Base-by-base conservation (phyloP, 2,113 vertebrate genomes). In the Rostratula benghalensis region DNA sequence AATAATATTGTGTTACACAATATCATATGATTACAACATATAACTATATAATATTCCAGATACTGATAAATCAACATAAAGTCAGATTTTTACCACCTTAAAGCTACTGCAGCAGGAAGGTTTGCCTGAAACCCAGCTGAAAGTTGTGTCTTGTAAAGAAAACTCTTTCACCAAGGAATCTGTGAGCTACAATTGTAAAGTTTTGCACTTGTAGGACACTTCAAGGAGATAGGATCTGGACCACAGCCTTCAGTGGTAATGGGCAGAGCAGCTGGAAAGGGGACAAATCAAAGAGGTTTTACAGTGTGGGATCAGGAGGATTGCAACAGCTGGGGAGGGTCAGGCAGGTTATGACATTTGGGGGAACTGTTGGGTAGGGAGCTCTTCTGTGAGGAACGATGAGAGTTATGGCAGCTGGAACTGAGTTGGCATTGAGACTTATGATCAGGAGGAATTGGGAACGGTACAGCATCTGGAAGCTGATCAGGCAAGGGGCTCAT, bases 251-350 rank as follows among this genome's bases (percentile, higher is more conserved):
- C 80, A 78, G 76, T 86, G 51, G 79, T 81, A 95, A 96, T 23
- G 53, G 94, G 86, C 61, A 95, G 86, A 96, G 90, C 92, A 97
- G 85, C 95, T 96, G 95, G 90, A 73, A 95, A 84, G 56, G 93
- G 91, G 94, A 92, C 73, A 89, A 94, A 93, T 96, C 92, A 95
- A 94, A 96, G 94, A 97, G 95, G 71, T 95, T 96, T 96, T 96
- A 50, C 91, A 89, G 61, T 82, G 73, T 92, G 94, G 86, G 95
- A 95, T 92, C 89, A 79, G 88, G 96, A 96, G 94, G 73, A 93
- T 71, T 96, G 80, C 83, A 96, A 91, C 95, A 96, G 95, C 96
- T 96, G 95, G 94, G 86, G 61, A 84, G 89, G 88, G 95, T 92
- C 92, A 92, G 83, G 86, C 31, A 87, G 94, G 92, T 95, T 92